Conservation (phyloP, 1,140 invertebrate genomes). For the Laodelphax striatellus region DNA sequence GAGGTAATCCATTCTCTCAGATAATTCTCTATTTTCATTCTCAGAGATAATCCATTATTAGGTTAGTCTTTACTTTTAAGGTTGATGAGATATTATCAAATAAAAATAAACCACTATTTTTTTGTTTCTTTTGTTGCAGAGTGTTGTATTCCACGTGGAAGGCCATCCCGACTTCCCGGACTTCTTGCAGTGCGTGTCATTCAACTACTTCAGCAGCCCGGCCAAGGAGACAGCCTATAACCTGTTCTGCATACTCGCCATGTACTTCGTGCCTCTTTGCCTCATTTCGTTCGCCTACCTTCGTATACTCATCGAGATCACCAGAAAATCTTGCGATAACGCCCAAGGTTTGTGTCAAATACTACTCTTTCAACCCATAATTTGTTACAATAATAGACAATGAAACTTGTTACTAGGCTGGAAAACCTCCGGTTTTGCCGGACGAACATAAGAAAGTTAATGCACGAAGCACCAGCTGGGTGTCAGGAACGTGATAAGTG, state of each 20-base stretch:
- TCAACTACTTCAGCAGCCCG: slow-evolving; percentile 50
- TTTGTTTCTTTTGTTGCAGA: slow-evolving; percentile 36
- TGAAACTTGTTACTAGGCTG: too few relatives aligned
- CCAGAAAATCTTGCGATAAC: slow-evolving; percentile 50
- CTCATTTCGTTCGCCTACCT: slow-evolving; percentile 63
- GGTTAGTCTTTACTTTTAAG: too few relatives aligned
- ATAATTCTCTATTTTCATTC: too few relatives aligned
- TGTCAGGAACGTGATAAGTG: too few relatives aligned
- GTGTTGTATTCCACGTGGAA: slow-evolving; percentile 59
- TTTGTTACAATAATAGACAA: too few relatives aligned
- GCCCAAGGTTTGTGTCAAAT: slow-evolving; percentile 9
- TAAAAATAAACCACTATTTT: too few relatives aligned
- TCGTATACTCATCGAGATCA: slow-evolving; percentile 62
- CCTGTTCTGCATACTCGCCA: slow-evolving; percentile 55
- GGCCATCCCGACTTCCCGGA: slow-evolving; percentile 48
- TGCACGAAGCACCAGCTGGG: too few relatives aligned
- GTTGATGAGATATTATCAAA: too few relatives aligned
- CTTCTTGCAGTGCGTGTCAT: slow-evolving; percentile 68
- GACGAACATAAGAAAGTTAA: too few relatives aligned
- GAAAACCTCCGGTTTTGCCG: too few relatives aligned
- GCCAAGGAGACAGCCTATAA: slow-evolving; percentile 59
- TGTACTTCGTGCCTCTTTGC: slow-evolving; percentile 64
- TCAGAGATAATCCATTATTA: too few relatives aligned
- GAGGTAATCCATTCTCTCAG: too few relatives aligned
- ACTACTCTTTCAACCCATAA: not conserved